Evolutionary conservation across 2,797 vertebrate genomes (phyloP), one percentile per base, ranked within the genome.

Genomic region (Morelia viridis): DNA sequence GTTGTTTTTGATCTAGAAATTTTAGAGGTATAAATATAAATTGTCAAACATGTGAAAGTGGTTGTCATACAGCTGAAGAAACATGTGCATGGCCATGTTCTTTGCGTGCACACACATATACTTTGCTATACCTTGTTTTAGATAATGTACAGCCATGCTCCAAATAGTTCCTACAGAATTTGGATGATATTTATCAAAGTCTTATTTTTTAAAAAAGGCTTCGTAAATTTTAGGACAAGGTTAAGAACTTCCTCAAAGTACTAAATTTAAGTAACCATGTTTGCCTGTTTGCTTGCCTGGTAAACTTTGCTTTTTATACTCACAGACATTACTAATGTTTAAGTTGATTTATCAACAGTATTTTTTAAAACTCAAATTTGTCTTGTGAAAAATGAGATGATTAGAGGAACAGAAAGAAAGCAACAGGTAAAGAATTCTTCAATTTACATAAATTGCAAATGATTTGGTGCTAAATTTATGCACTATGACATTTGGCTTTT

Each of bases 301-400:
- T 98, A 98, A 98, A 98, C 97, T 98, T 98, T 98, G 98, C 98
- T 98, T 98, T 98, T 98, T 98, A 98, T 98, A 98, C 98, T 99
- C 98, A 98, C 98, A 97, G 98, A 98, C 97, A 97, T 98, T 98
- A 99, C 98, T 99, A 99, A 99, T 99, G 98, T 99, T 98, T 98
- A 98, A 98, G 98, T 98, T 98, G 98, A 98, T 99, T 98, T 99
- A 98, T 98, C 98, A 98, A 98, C 98, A 98, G 98, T 98, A 98
- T 98, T 97, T 98, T 97, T 98, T 98, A 98, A 98, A 98, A 98
- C 98, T 98, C 98, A 98, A 97, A 98, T 98, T 98, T 98, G 97
- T 98, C 98, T 98, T 98, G 97, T 98, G 98, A 98, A 98, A 98
- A 98, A 98, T 98, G 98, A 98, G 98, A 98, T 98, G 98, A 98